Percentiles rank a stretch among this genome's conserved stretches.
Conservation (phyloP, 2,888 invertebrate genomes). For the Tiphia femorata region DNA sequence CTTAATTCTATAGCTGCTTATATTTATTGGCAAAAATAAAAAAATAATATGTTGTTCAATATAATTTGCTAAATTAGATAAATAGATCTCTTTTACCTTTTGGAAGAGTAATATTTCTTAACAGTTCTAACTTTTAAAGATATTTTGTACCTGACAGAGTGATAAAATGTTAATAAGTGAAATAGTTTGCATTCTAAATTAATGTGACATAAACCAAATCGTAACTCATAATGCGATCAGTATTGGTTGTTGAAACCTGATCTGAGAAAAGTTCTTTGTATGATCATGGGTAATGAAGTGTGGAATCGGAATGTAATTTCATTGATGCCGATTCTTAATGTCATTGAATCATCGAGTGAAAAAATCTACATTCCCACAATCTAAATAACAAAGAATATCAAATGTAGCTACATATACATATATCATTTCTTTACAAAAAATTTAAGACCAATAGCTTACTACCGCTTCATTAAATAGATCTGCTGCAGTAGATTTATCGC, state of each 20-base stretch:
- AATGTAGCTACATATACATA: no score
- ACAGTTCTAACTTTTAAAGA: constrained; percentile 12
- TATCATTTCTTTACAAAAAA: no score
- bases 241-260: neutral
- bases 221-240: neutral
- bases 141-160: constrained; percentile 15
- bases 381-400: neutral
- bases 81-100: constrained; percentile 27
- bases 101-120: constrained; percentile 18
- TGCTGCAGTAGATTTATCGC: no score
- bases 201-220: neutral
- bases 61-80: constrained; percentile 32
- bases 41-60: constrained; percentile 29
- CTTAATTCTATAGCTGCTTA: constrained; percentile 28
- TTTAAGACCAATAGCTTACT: no score
- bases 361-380: neutral
- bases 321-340: constrained; percentile 45
- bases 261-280: neutral
- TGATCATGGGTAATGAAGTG: neutral
- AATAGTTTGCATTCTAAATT: neutral
- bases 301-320: constrained; percentile 7
- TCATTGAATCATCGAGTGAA: neutral
- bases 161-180: constrained; percentile 7
- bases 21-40: constrained; percentile 31
- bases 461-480: no score